Percentiles rank a stretch among this genome's conserved stretches.
Conservation (phyloP, 2,113 vertebrate species). For the Macquaria ambigua region DNA sequence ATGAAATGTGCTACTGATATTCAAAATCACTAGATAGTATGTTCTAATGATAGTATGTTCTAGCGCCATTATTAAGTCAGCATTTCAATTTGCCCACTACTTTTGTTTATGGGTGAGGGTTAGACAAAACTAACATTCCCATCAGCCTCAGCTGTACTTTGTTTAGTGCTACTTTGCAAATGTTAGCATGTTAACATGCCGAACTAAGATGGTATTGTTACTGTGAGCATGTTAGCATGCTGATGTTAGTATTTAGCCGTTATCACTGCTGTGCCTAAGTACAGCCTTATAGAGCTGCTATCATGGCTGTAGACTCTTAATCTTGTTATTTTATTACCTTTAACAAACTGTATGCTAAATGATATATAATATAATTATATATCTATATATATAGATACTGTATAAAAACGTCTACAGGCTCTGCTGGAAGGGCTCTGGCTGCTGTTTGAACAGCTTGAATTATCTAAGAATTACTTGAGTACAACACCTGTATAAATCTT, state of each 20-base stretch:
- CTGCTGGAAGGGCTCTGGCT: background rate
- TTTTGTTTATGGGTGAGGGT: too few relatives aligned
- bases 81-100: background rate
- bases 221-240: background rate
- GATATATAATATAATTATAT: too few relatives aligned
- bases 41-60: background rate
- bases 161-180: background rate
- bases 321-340: background rate
- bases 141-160: background rate
- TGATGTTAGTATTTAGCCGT: background rate
- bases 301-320: too few relatives aligned
- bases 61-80: background rate
- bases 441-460: slow-evolving; percentile 20
- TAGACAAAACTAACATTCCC: background rate
- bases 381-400: background rate
- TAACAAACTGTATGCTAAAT: background rate
- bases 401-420: background rate
- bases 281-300: too few relatives aligned
- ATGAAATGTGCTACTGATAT: background rate
- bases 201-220: background rate
- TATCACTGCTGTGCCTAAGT: background rate
- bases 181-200: background rate
- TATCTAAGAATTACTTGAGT: slow-evolving; percentile 14
- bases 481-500: slow-evolving; percentile 41
- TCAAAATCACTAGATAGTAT: background rate